Evolutionary conservation across 2,113 vertebrate species (phyloP), one percentile per base, ranked within the genome.

Genomic region (Aphelocoma coerulescens): DNA sequence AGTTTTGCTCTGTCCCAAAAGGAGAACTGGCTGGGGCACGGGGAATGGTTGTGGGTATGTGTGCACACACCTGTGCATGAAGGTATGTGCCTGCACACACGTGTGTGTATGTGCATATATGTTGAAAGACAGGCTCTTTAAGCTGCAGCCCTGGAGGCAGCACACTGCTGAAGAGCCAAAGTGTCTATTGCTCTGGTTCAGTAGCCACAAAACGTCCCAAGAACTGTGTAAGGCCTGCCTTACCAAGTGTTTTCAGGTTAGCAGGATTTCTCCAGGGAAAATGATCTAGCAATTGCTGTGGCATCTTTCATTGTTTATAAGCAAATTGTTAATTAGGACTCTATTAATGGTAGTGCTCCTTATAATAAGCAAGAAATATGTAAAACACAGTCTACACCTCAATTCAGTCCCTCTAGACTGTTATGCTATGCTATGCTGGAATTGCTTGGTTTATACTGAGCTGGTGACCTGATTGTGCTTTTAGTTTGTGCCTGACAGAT

Each of bases 1-100:
- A 32, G 10, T 21, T 58, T 61, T 72, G 11, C 33, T 62, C 49
- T 71, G 30, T 52, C 44, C 51, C 44, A 21, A 41, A 71, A 83
- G 41, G 4, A 55, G 11, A 55, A 27, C 39, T 52, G 81, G 3
- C 24, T 68, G 49, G 35, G 14, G 13, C 10, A 26, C 7, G 7
- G 9, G 4, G 30, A 51, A 48, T 23, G 27, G 21, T 44, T 13
- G 9, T 24, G 37, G 9, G 8, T n/a, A 5, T 2, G 0, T 55
- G 16, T 51, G 33, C 15, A 84, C 33, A 26, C 7, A 28, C 13
- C 8, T 52, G 33, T 22, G 14, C 33, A 37, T 33, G 27, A 37
- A 44, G 63, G 5, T 8, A 15, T 27, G 49, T 82, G 48, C 6
- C 10, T 41, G 49, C 27, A 57, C 41, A 51, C 15, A 11, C 1